These are phyloP conservation scores for Chloroclystis v-ata DNA, from an alignment of 2,888 invertebrate genomes.

Conservation along the genomic window DNA sequence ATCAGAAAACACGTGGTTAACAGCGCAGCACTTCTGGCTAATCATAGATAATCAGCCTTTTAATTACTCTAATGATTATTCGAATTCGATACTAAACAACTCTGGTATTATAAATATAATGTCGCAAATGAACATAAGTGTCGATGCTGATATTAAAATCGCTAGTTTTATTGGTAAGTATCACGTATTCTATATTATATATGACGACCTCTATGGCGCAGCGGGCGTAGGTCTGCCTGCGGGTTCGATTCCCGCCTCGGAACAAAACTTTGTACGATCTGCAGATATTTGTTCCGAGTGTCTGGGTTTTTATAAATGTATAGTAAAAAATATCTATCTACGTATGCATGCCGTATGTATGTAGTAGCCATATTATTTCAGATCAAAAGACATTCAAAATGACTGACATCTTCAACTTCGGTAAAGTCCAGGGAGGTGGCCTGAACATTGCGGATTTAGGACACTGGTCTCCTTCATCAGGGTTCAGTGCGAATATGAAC, in stretches of 20 bases:
- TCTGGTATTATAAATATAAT: constrained; percentile 22
- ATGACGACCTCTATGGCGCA: too few species aligned
- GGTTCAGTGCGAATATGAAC: constrained; percentile 35
- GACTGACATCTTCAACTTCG: constrained; percentile 51
- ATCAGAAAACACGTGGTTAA: constrained; percentile 42
- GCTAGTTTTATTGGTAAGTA: constrained; percentile 28
- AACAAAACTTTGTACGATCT: too few species aligned
- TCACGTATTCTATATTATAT: too few species aligned
- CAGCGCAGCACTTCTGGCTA: constrained; percentile 48
- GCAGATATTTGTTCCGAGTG: too few species aligned
- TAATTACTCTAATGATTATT: background rate
- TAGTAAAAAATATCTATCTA: too few species aligned
- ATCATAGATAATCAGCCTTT: constrained; percentile 29
- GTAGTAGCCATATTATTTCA: constrained; percentile 27
- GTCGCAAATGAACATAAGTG: constrained; percentile 41
- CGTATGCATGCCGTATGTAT: too few species aligned
- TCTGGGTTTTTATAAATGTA: too few species aligned
- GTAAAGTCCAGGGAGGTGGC: constrained; percentile 49
- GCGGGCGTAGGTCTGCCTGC: too few species aligned
- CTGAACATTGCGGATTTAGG: constrained; percentile 37
- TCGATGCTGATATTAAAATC: constrained; percentile 46
- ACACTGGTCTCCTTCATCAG: constrained; percentile 33
- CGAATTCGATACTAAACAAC: constrained; percentile 8
- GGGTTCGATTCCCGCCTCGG: too few species aligned
- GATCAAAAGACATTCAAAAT: constrained; percentile 31